These are phyloP conservation scores for Pterois miles DNA, from an alignment of 2,797 vertebrate species.

Conservation along the genomic window DNA sequence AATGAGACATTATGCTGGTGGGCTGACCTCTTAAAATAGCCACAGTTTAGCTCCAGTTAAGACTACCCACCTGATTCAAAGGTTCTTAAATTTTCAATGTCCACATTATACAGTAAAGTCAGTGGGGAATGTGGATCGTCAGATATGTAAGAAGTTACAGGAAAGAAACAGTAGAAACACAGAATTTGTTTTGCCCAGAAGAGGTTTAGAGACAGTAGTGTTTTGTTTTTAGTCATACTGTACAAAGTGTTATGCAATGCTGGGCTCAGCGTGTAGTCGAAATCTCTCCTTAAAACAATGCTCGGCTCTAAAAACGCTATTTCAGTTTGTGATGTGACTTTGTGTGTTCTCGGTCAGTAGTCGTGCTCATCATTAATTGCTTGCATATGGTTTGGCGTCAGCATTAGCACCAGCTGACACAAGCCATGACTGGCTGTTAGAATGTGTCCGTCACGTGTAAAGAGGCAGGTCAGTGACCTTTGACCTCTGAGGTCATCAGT, in stretches of 20 bases:
- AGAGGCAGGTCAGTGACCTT: conserved; percentile 49
- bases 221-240: neutral
- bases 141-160: neutral
- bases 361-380: neutral
- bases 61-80: conserved; percentile 75
- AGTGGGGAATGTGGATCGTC: conserved; percentile 33
- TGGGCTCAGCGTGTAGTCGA: neutral
- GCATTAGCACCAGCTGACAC: conserved; percentile 29
- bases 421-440: conserved; percentile 25
- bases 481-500: conserved; percentile 53
- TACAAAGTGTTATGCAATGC: neutral
- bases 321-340: neutral
- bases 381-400: neutral
- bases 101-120: conserved; percentile 56
- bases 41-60: conserved; percentile 62
- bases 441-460: conserved; percentile 26
- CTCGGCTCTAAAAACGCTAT: neutral
- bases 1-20: conserved; percentile 69
- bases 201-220: neutral
- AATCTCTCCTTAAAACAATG: neutral
- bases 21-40: conserved; percentile 65
- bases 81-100: conserved; percentile 47
- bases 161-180: neutral
- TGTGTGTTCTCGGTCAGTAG: neutral
- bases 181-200: neutral